Evolutionary conservation across 2,797 vertebrate species (phyloP), one percentile per base, ranked within the genome.

Genomic region (Sebastes hopkinsi): DNA sequence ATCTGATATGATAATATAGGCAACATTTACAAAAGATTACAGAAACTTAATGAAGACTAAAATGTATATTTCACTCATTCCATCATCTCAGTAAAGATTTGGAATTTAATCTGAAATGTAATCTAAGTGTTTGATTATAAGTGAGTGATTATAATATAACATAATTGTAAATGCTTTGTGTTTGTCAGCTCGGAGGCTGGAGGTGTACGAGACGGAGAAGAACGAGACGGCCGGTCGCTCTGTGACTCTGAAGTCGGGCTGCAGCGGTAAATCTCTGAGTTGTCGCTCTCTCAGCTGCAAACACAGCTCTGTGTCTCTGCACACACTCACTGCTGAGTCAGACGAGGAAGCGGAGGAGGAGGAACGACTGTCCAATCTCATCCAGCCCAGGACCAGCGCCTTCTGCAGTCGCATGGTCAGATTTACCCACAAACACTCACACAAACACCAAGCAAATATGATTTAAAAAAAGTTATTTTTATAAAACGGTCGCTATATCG

Each of bases 341-440:
- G 90, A 83, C 29, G 88, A 90, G 14, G 38, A 42, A 0, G 90
- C 82, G 32, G 88, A 90, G 23, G 79, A 84, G 23, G 62, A 66
- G 22, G 62, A 66, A 3, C 86, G 69, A 10, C 81, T 74, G 32
- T 83, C 83, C 34, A 67, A 23, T 65, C 90, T 87, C 76, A 64
- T 8, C 75, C 79, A 71, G 73, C 66, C 88, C 84, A 93, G 56
- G 84, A 95, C 80, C 0, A 91, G 95, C 7, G 96, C 97, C 60
- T 99, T 98, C 93, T 97, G 97, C 89, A 98, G 97, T 87, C 95
- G 95, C 68, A 97, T 98, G 92, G 98, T 99, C 89, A 95, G 96
- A 94, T 16, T 18, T 59, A 6, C 38, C 18, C 67, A 27, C 59
- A n/a, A 52, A 20, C 11, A 18, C 25, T n/a, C 29, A 11, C 16